Evolutionary conservation across 2,888 invertebrate species (phyloP), one percentile per base, ranked within the genome.

Genomic region (Sisyra nigra): DNA sequence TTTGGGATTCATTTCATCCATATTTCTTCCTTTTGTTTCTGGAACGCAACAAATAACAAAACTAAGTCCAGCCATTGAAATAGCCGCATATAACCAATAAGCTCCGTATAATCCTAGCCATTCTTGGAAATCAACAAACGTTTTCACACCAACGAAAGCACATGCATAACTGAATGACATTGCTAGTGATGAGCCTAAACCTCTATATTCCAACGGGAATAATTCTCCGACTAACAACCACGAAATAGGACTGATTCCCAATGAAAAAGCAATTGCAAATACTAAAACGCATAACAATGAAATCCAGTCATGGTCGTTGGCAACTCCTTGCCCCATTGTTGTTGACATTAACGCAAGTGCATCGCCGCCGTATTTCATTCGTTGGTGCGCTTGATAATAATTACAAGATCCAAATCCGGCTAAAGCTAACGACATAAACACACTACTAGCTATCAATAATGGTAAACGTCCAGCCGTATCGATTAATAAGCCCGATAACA

Each of bases 11-110:
- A 91, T 88, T 61, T 91, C 88, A 57, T 87, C 87, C 52, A 92
- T 66, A 57, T 88, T 86, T 52, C 80, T 80, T 1, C 91, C 91
- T 60, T 86, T 89, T 3, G 92, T 92, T 65, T 92, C 91, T 1
- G 91, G 91, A 7, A 92, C 84, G 57, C 80, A 83, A 55, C 81
- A 80, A 3, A 83, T 80, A 2, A 89, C 83, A 60, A 89, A 91
- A 57, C 86, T 78, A 9, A 88, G 66, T 13, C 87, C 84, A 17
- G 81, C 72, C 0, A 86, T 75, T 38, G 87, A 84, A 55, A 87
- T 76, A 42, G 78, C 78, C 0, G 87, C 82, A 60, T 89, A 92
- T 48, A 91, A 66, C 83, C 86, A 88, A 61, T 91, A 92, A 2
- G 87, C 84, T 1, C 87, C 88, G 56, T 84, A 79, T 29, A 85